Evolutionary conservation across 2,888 invertebrate genomes (phyloP), one percentile per base, ranked within the genome.

Genomic region (Netelia virgata): DNA sequence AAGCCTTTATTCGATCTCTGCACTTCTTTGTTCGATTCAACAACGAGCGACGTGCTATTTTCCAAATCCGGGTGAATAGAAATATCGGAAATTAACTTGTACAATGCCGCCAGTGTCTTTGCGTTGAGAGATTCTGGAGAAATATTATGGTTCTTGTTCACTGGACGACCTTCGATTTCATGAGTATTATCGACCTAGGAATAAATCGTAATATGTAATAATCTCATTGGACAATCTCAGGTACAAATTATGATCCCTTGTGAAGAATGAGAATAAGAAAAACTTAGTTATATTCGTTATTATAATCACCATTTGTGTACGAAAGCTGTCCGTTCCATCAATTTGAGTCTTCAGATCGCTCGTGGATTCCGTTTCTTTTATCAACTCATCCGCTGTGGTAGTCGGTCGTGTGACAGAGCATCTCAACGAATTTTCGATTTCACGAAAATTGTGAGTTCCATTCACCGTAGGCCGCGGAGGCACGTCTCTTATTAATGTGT

Each of bases 271-370:
- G 6, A 6, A 36, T 36, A 41, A 11, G 43, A 11, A 70, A 36
- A 55, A 14, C 11, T 55, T 9, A 9, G 55, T 6, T 3, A 18
- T 6, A 20, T 20, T 43, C 1, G 57, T 14, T 61, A 55, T 59
- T 18, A 11, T 57, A 9, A 61, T 83, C 74, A 83, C 83, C 75
- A 50, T 50, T 11, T 1, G 47, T n/a, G 63, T 9, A 28, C 18
- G 28, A 36, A 11, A 6, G 10, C 59, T 57, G 9, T 47, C 23
- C 11, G 41, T 3, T 2, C 59, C n/a, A 43, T 53, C 23, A n/a
- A 1, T 18, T 20, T 10, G 23, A 50, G 66, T 50, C 14, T 11
- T 10, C 0, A 61, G 36, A 14, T 72, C 75, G 23, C 53, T 66
- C 9, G 36, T 72, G 5, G 68, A 80, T 68, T 83, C 57, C 0